Percentiles rank a stretch among this genome's conserved stretches.
These are phyloP conservation scores for Myotis pilosus DNA, from an alignment of 2,797 vertebrate species.

Conservation along the genomic window DNA sequence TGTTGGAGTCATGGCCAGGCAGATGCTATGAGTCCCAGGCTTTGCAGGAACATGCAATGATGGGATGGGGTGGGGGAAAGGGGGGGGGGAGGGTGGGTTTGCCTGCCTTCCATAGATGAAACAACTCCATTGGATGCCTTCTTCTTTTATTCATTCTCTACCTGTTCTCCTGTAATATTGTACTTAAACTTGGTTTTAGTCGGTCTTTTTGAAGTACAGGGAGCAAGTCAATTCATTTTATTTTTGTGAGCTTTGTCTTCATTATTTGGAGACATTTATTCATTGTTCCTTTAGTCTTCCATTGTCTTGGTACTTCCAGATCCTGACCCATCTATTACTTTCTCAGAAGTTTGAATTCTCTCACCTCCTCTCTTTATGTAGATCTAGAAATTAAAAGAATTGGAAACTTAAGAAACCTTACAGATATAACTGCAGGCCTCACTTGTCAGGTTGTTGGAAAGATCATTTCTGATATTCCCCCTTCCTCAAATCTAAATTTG, in stretches of 20 bases:
- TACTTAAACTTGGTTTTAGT: background rate
- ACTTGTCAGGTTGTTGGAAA: background rate
- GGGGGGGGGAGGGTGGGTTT: too few relatives aligned
- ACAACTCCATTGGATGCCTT: background rate
- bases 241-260: background rate
- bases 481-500: background rate
- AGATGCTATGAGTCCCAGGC: fast-evolving
- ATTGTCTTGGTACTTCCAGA: background rate
- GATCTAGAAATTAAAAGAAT: constrained; percentile 5
- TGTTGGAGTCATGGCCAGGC: background rate
- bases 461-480: background rate
- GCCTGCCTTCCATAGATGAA: background rate
- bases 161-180: background rate
- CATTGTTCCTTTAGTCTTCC: background rate
- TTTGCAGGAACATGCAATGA: background rate
- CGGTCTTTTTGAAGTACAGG: background rate
- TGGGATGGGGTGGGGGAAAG: background rate
- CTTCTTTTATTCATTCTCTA: background rate
- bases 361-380: background rate
- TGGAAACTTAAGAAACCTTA: background rate
- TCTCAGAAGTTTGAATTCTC: background rate
- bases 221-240: background rate
- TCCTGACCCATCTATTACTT: background rate
- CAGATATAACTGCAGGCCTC: background rate
- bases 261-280: background rate